Evolutionary conservation across 2,888 invertebrate species (phyloP), one percentile per base, ranked within the genome.

Genomic region (Phorcus lineatus): DNA sequence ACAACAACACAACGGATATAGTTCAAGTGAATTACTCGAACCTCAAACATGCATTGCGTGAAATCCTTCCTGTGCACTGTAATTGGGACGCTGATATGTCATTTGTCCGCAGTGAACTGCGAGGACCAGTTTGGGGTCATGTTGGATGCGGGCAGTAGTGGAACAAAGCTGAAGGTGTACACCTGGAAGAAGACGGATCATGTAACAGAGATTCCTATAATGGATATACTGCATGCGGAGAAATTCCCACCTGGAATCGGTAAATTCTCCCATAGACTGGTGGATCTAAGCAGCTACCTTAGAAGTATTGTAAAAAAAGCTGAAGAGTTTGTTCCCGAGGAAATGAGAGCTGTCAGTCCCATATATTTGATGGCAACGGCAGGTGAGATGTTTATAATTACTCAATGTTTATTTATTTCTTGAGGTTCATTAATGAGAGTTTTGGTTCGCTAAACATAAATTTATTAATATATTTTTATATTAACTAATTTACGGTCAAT

Each of bases 121-220:
- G 80, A 79, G 53, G 79, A 79, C 67, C 84, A 80, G 36, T 94
- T 94, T 86, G 93, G 93, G 24, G 92, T 94, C 7, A 91, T 94
- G 57, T 89, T 94, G 74, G 94, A 94, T 86, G 94, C 94, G 9
- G 94, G 94, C 13, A 94, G 94, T 82, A 93, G 93, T 52, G 94
- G 94, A 52, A 94, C 93, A 74, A 91, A 94, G 66, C 87, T 94
- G 9, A 94, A 93, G 83, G 88, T 94, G 36, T 94, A 94, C 86
- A 84, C 82, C 75, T 94, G 94, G 94, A 81, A 80, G 24, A 82
- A 70, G 9, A 76, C 80, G n/a, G 70, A 62, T 11, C 57, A 54
- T 17, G 57, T 80, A 11, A 74, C 82, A 17, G 70, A 81, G 40
- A 79, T 86, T 28, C 79, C 78, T 9, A 70, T 80, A 17, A 82